Percentiles rank a stretch among this genome's conserved stretches.
Evolutionary conservation across 2,797 vertebrate species (phyloP).

Genomic region (Sebastes hubbsi): DNA sequence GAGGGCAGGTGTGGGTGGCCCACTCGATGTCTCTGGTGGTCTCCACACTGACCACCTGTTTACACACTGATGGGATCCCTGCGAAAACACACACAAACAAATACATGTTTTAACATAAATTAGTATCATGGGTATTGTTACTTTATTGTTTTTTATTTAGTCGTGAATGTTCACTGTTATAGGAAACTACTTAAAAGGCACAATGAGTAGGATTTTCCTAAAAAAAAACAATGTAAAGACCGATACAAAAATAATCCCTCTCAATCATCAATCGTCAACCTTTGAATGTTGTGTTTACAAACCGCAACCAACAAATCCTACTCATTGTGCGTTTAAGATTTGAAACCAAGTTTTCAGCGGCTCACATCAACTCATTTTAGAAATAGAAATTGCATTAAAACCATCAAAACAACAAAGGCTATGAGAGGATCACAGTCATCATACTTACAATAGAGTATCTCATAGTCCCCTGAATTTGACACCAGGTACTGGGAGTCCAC

Average conservation of each 20-base stretch:
- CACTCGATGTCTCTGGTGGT: slow-evolving; percentile 94
- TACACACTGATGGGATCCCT: slow-evolving; percentile 98
- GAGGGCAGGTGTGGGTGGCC: slow-evolving; percentile 91
- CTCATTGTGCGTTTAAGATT: background rate
- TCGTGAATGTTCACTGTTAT: background rate
- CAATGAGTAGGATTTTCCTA: background rate
- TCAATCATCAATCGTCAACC: background rate
- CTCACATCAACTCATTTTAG: background rate
- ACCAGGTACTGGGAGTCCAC: slow-evolving; percentile 95
- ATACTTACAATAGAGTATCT: slow-evolving; percentile 98
- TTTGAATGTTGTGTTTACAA: background rate
- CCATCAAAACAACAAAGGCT: background rate
- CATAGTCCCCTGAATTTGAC: slow-evolving; percentile 98
- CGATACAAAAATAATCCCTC: background rate
- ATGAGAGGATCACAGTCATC: background rate
- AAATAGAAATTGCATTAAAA: background rate
- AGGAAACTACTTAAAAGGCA: background rate
- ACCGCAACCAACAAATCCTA: background rate
- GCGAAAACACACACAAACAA: slow-evolving; percentile 33
- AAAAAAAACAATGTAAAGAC: too few species aligned
- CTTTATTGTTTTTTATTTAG: background rate
- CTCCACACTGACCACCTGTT: slow-evolving; percentile 97
- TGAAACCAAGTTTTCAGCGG: background rate
- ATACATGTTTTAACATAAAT: background rate
- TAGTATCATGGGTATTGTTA: background rate